Evolutionary conservation across 2,113 vertebrate genomes (phyloP), one percentile per base, ranked within the genome.

Genomic region (Arizona elegans): DNA sequence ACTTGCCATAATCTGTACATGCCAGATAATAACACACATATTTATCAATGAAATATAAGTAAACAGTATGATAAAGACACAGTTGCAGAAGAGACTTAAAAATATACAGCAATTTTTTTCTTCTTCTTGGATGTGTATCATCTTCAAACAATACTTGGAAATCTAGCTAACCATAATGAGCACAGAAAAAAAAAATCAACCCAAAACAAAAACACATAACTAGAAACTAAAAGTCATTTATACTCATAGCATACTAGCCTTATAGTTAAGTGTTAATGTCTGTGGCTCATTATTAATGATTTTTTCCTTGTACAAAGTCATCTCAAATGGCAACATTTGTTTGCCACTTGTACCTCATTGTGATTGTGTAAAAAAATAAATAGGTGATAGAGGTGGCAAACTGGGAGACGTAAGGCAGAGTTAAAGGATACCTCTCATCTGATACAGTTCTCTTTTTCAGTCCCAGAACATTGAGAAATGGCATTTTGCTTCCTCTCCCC

Each of bases 1-100:
- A 43, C 93, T 95, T 95, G 90, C 88, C 54, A 81, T 93, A 55
- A 56, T 93, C 38, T 93, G 75, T 59, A 93, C 26, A 56, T 43
- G 62, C 24, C 33, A 5, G 59, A 23, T 54, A 50, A 58, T 58
- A 85, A 85, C 89, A 8, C 54, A 85, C 89, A 55, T 3, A 13
- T 43, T 56, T 21, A 19, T 33, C 33, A 88, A 3, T 58, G 47
- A 90, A 85, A 47, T 85, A 56, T 19, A 89, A 91, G 33, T 11
- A 43, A 86, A 91, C 70, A 91, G 17, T 43, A 88, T 17, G 17
- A 23, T 54, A 88, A 54, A 62, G 10, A 12, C 24, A 56, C 26
- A 47, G 21, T 86, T 91, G 50, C 38, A 53, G 75, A 91, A 56
- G 53, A 33, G 53, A 43, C 10, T 91, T 47, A 47, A 86, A 87